These are phyloP conservation scores for Megastigmus dorsalis DNA, from an alignment of 2,888 invertebrate species.

Conservation along the genomic window DNA sequence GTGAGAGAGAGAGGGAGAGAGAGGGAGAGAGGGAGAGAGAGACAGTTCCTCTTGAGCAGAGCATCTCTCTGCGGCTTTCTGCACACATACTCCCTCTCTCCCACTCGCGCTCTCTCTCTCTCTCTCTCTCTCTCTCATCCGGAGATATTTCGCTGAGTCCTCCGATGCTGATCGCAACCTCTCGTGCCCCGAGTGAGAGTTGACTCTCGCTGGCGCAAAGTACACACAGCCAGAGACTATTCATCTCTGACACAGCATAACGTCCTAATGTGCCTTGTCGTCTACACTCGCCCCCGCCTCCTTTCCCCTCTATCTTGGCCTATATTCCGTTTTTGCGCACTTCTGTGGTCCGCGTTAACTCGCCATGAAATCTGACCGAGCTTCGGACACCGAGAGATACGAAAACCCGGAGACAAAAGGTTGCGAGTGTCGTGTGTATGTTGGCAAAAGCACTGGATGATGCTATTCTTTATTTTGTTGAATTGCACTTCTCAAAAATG, in stretches of 20 bases:
- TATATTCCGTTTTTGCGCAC: slow-evolving; percentile 27
- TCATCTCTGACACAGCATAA: too few species aligned
- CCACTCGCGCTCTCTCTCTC: not conserved
- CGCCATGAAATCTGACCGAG: not conserved
- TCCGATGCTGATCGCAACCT: slow-evolving; percentile 27
- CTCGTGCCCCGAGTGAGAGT: not conserved
- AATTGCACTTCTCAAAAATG: too few species aligned
- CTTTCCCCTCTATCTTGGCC: slow-evolving; percentile 38
- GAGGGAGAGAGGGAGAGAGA: too few species aligned
- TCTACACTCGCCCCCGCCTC: not conserved
- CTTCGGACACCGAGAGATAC: not conserved
- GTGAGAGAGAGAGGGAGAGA: too few species aligned
- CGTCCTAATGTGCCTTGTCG: slow-evolving; percentile 4
- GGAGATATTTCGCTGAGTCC: slow-evolving; percentile 42
- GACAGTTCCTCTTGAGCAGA: too few species aligned
- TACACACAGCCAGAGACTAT: too few species aligned
- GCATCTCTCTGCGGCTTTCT: too few species aligned
- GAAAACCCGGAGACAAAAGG: not conserved
- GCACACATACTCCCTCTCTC: too few species aligned
- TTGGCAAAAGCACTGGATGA: too few species aligned
- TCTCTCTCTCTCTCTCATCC: too few species aligned
- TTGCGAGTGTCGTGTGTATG: too few species aligned
- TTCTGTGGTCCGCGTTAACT: not conserved
- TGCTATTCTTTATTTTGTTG: too few species aligned
- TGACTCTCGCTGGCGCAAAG: not conserved